Base-by-base conservation (phyloP, 2,113 vertebrate species). In the Tretioscincus oriximinensis region DNA sequence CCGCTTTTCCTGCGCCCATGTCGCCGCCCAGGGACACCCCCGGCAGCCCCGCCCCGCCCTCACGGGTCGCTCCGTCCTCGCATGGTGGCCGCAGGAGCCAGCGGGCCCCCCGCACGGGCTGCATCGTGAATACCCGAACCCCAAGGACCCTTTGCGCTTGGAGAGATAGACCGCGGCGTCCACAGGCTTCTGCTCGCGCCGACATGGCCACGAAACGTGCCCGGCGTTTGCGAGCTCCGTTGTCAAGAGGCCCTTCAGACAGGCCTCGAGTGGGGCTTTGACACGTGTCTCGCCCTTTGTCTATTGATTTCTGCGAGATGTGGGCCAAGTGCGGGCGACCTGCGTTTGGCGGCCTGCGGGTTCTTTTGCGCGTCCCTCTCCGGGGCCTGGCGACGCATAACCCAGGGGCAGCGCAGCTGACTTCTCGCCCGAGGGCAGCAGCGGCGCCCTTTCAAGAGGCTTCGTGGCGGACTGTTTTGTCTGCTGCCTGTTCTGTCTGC, bases 401-500 rank as follows among this genome's bases (percentile, higher is more conserved):
- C 49, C n/a, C 66, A 65, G 35, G 29, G 61, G 29, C n/a, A 69
- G 68, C 31, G 5, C 64, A 61, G n/a, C 14, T 69, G 79, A n/a
- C 10, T 31, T 64, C 22, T 79, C 72, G 60, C 64, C 11, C 9
- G 35, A 41, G 35, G 35, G 35, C 35, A 41, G 5, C 35, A 69
- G 49, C 35, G 45, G 10, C 21, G 7, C n/a, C 29, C 24, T 35
- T 20, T 26, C 20, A 75, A 69, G n/a, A 61, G 41, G 35, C 16
- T 4, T 79, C 11, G 14, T 58, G 60, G 31, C 54, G 22, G 16
- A 51, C 24, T 63, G 80, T 76, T 82, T 82, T 82, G 73, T 81
- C 64, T 73, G 79, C 45, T 54, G 26, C 61, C 61, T 81, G 70
- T 73, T 81, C 54, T 81, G 80, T 81, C 80, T 82, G 54, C 66